phyloP scores from a whole-genome alignment of 2,888 invertebrate species.

The Sarcophaga subvicina region DNA sequence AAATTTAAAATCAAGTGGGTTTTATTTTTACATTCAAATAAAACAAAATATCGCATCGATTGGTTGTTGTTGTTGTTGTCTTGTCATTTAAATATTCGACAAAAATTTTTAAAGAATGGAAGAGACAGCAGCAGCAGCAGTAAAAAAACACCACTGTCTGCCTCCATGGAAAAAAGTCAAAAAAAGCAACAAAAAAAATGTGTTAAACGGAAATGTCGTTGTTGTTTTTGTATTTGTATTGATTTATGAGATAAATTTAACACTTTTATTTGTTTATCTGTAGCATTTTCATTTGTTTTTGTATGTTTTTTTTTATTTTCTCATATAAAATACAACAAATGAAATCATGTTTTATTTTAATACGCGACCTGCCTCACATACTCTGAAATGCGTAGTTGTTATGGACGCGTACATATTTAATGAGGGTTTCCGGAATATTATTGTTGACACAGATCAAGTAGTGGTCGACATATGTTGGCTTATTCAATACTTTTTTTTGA shows the following conservation, averaged over 20 bases:
- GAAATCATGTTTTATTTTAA: slow-evolving; percentile 6
- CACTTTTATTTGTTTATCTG: slow-evolving; percentile 54
- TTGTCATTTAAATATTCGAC: too few relatives aligned
- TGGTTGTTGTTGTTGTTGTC: too few relatives aligned
- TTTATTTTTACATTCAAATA: slow-evolving; percentile 2
- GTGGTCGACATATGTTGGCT: slow-evolving; percentile 13
- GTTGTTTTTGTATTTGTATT: slow-evolving; percentile 49
- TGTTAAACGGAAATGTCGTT: slow-evolving; percentile 60
- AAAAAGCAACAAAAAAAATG: not conserved
- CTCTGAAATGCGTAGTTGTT: slow-evolving; percentile 22
- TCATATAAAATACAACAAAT: not conserved
- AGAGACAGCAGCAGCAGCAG: not conserved
- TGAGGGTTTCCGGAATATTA: slow-evolving; percentile 62
- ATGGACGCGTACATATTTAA: slow-evolving; percentile 32
- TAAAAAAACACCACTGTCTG: slow-evolving; percentile 5
- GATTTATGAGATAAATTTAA: slow-evolving; percentile 58
- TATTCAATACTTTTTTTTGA: not conserved
- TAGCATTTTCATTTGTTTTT: not conserved
- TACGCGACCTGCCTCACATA: slow-evolving; percentile 54
- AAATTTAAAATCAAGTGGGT: slow-evolving; percentile 38
- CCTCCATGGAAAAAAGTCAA: slow-evolving; percentile 15
- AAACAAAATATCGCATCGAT: too few relatives aligned
- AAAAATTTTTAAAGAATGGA: slow-evolving; percentile 15
- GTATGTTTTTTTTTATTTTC: not conserved
- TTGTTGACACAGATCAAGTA: slow-evolving; percentile 54